Percentiles rank a stretch among this genome's conserved stretches.
Evolutionary conservation across 2,113 vertebrate genomes (phyloP).

Genomic region (Rhabdornis inornatus): DNA sequence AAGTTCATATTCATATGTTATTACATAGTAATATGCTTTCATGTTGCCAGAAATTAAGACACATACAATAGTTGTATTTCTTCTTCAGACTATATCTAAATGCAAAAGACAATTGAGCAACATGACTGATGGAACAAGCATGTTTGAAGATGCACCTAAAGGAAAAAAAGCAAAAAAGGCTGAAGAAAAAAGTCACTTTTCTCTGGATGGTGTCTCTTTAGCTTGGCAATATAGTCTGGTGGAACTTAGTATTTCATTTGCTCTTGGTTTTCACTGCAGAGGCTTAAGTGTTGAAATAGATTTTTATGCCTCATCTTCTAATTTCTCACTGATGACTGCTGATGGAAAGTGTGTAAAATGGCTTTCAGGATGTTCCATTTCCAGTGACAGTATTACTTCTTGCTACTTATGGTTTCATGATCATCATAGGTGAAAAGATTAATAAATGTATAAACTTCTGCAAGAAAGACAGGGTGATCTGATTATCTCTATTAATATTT

Average conservation of each 20-base stretch:
- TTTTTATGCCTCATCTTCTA: neutral
- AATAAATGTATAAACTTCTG: constrained; percentile 15
- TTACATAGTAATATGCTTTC: neutral
- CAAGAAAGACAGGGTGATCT: neutral
- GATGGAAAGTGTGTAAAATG: neutral
- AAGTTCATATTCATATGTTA: neutral
- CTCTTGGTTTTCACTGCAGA: neutral
- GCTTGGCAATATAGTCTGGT: neutral
- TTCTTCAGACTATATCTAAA: neutral
- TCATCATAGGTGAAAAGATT: constrained; percentile 34
- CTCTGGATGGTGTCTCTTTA: neutral
- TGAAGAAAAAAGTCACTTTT: neutral
- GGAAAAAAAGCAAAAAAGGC: neutral
- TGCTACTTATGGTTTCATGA: neutral
- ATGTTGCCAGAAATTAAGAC: neutral
- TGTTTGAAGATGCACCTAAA: neutral
- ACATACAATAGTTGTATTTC: neutral
- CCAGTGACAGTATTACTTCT: neutral
- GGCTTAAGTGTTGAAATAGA: neutral
- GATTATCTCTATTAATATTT: constrained; percentile 65
- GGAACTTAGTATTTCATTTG: neutral
- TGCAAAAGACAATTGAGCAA: neutral
- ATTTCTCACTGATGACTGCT: neutral
- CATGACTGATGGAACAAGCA: neutral
- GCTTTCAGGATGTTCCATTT: neutral